phyloP scores from a whole-genome alignment of 2,888 invertebrate genomes.

The Cremastinae sp. region DNA sequence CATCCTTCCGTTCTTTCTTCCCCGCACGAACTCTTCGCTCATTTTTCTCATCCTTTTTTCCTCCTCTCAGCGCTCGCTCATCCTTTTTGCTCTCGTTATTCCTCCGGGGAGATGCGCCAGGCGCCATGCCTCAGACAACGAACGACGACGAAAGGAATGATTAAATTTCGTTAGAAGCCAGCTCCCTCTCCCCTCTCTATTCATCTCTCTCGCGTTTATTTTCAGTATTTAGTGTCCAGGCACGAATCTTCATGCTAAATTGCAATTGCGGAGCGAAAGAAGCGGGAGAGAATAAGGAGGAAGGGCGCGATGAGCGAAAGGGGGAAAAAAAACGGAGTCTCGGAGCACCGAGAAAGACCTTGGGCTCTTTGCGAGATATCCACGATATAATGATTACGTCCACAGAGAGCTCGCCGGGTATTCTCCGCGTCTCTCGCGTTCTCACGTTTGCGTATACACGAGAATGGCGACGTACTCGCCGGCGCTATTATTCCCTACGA shows the following conservation, averaged over 20 bases:
- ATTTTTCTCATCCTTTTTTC: slow-evolving; percentile 1
- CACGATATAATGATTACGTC: slow-evolving; percentile 66
- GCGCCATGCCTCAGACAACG: too few species aligned
- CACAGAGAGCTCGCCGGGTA: slow-evolving; percentile 75
- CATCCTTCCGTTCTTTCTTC: slow-evolving; percentile 33
- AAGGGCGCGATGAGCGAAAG: slow-evolving; percentile 53
- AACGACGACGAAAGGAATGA: not conserved
- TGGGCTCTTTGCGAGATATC: slow-evolving; percentile 79
- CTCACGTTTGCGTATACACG: too few species aligned
- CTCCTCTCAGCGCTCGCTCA: not conserved
- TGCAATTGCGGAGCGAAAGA: slow-evolving; percentile 57
- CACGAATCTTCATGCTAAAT: slow-evolving; percentile 14
- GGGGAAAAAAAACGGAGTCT: too few species aligned
- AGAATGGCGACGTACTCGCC: too few species aligned
- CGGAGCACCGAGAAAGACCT: slow-evolving; percentile 66
- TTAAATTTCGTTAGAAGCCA: too few species aligned
- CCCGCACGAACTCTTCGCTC: not conserved
- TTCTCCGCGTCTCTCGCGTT: too few species aligned
- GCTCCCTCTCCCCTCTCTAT: not conserved
- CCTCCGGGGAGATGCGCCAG: not conserved
- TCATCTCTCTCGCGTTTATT: slow-evolving; percentile 20
- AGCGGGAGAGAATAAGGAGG: slow-evolving; percentile 63
- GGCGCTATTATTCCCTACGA: too few species aligned
- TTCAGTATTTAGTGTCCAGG: not conserved
- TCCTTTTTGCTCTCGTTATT: slow-evolving; percentile 29